These are phyloP conservation scores for Criorhina ranunculi DNA, from an alignment of 2,888 invertebrate genomes.

Conservation along the genomic window DNA sequence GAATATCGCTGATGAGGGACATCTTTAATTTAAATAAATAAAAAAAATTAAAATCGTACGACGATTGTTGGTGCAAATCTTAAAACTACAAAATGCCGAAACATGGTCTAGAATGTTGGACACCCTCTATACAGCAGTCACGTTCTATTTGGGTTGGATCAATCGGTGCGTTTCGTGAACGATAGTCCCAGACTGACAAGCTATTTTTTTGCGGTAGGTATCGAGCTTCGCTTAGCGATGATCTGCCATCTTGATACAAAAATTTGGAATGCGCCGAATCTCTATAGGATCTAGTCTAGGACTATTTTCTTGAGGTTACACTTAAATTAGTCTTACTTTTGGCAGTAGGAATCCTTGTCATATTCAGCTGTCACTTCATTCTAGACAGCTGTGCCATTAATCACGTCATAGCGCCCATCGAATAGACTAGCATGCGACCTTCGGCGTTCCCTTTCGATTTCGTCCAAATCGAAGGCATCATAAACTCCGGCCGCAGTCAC, in stretches of 20 bases:
- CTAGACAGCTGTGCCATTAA: slow-evolving; percentile 84
- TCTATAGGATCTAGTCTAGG: slow-evolving; percentile 22
- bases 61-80: slow-evolving; percentile 76
- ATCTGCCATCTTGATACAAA: too few species aligned
- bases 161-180: too few species aligned
- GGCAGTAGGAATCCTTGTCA: slow-evolving; percentile 60
- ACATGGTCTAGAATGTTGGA: slow-evolving; percentile 21
- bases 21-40: slow-evolving; percentile 42
- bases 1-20: slow-evolving; percentile 62
- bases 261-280: not conserved
- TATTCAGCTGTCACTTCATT: not conserved
- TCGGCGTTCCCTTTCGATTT: slow-evolving; percentile 83
- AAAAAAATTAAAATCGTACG: slow-evolving; percentile 63
- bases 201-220: too few species aligned
- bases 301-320: slow-evolving; percentile 39
- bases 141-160: slow-evolving; percentile 5
- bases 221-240: too few species aligned
- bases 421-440: slow-evolving; percentile 84
- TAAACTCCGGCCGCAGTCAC: slow-evolving; percentile 78
- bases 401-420: slow-evolving; percentile 81
- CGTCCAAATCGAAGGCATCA: slow-evolving; percentile 83
- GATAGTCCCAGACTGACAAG: too few species aligned
- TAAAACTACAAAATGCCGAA: slow-evolving; percentile 62
- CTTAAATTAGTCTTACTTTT: slow-evolving; percentile 46
- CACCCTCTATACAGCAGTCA: slow-evolving; percentile 19